Evolutionary conservation across 2,113 vertebrate genomes (phyloP).

Genomic region (Nannospalax galili): DNA sequence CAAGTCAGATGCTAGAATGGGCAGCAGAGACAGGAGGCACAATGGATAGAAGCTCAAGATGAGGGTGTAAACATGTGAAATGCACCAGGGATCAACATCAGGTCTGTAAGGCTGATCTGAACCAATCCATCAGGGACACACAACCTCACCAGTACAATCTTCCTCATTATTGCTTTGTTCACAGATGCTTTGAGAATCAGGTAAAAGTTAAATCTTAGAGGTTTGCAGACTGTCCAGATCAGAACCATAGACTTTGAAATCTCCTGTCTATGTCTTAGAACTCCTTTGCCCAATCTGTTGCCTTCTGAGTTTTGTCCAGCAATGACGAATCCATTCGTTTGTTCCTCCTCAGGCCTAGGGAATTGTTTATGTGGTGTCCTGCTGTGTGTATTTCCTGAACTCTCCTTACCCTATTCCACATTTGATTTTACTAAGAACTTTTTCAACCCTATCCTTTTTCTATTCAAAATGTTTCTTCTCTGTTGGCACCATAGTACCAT

Average conservation of each 20-base stretch:
- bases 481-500: not conserved
- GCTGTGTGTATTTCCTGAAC: not conserved
- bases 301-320: not conserved
- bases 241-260: not conserved
- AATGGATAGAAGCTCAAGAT: not conserved
- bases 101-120: not conserved
- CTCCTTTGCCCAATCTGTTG: not conserved
- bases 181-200: constrained; percentile 1
- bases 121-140: not conserved
- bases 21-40: not conserved
- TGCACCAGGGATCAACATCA: not conserved
- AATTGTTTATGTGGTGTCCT: too few species aligned
- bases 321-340: not conserved
- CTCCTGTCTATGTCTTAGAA: not conserved
- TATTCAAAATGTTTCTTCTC: not conserved
- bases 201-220: not conserved
- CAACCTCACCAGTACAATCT: not conserved
- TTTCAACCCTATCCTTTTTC: not conserved
- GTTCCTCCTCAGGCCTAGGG: too few species aligned
- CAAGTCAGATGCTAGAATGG: too few species aligned
- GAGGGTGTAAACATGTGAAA: not conserved
- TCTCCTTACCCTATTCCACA: too few species aligned
- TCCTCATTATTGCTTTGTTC: not conserved
- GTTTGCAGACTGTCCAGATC: not conserved
- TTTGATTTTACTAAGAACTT: not conserved